Percentiles rank a stretch among this genome's conserved stretches.
phyloP scores from a whole-genome alignment of 2,797 vertebrate species.

The Lacerta viridis region DNA sequence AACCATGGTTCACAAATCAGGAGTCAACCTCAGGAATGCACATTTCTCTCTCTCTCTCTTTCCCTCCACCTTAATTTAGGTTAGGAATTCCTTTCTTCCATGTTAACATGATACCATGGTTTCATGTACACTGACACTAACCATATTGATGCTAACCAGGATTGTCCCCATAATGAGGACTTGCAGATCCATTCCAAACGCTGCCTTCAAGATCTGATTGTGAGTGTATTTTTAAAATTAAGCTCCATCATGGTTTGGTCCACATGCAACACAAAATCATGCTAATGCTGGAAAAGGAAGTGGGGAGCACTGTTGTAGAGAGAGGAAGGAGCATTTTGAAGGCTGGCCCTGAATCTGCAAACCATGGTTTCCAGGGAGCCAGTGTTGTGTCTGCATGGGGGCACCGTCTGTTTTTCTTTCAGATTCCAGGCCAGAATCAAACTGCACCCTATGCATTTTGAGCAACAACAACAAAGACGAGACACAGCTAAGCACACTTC shows the following conservation, averaged over 20 bases:
- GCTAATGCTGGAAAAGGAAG: background rate
- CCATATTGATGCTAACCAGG: background rate
- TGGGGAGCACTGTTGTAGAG: background rate
- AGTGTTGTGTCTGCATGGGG: background rate
- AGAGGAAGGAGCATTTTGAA: background rate
- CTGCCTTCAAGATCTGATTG: background rate
- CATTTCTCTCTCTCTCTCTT: no score
- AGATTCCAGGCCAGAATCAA: slow-evolving; percentile 92
- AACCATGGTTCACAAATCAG: background rate
- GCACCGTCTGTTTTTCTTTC: slow-evolving; percentile 88
- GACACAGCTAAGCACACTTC: slow-evolving; percentile 89
- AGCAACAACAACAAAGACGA: slow-evolving; percentile 64
- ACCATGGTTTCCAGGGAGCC: background rate
- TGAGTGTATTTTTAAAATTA: background rate
- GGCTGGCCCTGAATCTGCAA: background rate
- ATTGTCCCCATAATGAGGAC: background rate
- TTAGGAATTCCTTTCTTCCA: background rate
- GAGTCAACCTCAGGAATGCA: background rate
- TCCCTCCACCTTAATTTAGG: no score
- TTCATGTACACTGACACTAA: no score
- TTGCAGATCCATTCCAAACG: background rate
- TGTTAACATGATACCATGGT: background rate
- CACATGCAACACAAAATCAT: background rate
- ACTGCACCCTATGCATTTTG: slow-evolving; percentile 74
- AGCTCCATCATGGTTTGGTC: background rate